These are phyloP conservation scores for Popillia japonica DNA, from an alignment of 1,140 invertebrate genomes.

Conservation along the genomic window DNA sequence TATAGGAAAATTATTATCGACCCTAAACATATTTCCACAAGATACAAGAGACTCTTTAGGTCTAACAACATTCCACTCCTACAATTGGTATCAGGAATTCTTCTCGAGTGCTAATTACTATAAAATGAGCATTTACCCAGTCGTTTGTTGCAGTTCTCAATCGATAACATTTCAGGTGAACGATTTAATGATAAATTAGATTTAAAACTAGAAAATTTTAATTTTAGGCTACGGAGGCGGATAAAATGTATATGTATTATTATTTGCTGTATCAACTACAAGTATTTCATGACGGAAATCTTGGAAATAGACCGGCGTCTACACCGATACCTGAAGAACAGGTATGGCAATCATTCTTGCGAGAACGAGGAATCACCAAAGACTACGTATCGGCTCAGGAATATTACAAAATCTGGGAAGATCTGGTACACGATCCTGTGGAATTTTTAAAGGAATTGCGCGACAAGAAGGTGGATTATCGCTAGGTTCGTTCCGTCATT, in stretches of 20 bases:
- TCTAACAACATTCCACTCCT: constrained; percentile 53
- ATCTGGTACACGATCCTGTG: constrained; percentile 52
- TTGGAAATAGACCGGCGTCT: constrained; percentile 47
- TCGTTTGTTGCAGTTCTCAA: constrained; percentile 54
- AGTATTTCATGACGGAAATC: constrained; percentile 50
- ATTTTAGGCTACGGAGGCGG: constrained; percentile 51
- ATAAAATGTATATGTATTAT: constrained; percentile 56
- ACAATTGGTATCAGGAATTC: constrained; percentile 53
- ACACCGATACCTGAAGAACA: constrained; percentile 46
- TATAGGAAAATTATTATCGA: constrained; percentile 51
- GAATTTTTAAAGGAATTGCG: constrained; percentile 26
- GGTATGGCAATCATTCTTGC: constrained; percentile 55
- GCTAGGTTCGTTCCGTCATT: background rate
- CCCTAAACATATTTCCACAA: constrained; percentile 51
- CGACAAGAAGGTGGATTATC: constrained; percentile 16
- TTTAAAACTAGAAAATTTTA: constrained; percentile 24
- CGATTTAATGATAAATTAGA: too few relatives aligned
- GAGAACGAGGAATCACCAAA: constrained; percentile 43
- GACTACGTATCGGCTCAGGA: constrained; percentile 47
- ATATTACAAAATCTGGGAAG: constrained; percentile 56
- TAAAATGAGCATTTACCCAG: constrained; percentile 50
- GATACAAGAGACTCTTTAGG: constrained; percentile 51
- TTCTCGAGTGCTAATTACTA: constrained; percentile 51
- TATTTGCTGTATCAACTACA: constrained; percentile 55
- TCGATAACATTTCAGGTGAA: constrained; percentile 54